These are phyloP conservation scores for Danio tinwini DNA, from an alignment of 2,797 vertebrate genomes.

Conservation along the genomic window DNA sequence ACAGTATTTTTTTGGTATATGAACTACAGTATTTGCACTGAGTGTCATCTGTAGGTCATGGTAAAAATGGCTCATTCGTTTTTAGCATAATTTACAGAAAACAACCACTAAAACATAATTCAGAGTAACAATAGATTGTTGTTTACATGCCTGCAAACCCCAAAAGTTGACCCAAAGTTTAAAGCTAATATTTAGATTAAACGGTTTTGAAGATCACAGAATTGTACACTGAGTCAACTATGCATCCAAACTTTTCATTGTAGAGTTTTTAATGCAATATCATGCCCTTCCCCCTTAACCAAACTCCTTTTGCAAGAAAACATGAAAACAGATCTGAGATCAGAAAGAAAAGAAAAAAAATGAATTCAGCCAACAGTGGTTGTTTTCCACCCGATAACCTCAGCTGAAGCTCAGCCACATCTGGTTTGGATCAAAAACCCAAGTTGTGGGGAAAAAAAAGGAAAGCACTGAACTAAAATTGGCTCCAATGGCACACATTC, in stretches of 20 bases:
- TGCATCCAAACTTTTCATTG: neutral
- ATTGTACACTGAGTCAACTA: too few species aligned
- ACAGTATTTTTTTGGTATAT: too few species aligned
- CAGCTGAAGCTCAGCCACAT: conserved; percentile 50
- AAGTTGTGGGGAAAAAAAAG: neutral
- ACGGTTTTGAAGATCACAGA: too few species aligned
- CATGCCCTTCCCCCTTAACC: neutral
- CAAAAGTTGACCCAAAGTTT: too few species aligned
- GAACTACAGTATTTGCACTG: too few species aligned
- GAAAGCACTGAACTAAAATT: conserved; percentile 33
- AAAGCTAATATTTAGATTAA: too few species aligned
- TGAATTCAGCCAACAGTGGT: conserved; percentile 40
- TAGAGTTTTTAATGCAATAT: neutral
- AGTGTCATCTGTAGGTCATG: too few species aligned
- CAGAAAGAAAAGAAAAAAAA: neutral
- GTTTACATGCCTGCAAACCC: too few species aligned
- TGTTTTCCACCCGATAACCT: conserved; percentile 57
- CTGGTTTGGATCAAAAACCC: conserved; percentile 52
- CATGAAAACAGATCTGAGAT: conserved; percentile 28
- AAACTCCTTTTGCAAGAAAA: conserved; percentile 7
- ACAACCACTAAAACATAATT: too few species aligned
- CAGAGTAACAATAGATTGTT: too few species aligned
- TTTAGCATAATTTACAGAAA: too few species aligned
- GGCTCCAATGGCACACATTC: conserved; percentile 24
- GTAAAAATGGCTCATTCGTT: too few species aligned